Evolutionary conservation across 2,113 vertebrate species (phyloP).

Genomic region (Gambusia holbrooki): DNA sequence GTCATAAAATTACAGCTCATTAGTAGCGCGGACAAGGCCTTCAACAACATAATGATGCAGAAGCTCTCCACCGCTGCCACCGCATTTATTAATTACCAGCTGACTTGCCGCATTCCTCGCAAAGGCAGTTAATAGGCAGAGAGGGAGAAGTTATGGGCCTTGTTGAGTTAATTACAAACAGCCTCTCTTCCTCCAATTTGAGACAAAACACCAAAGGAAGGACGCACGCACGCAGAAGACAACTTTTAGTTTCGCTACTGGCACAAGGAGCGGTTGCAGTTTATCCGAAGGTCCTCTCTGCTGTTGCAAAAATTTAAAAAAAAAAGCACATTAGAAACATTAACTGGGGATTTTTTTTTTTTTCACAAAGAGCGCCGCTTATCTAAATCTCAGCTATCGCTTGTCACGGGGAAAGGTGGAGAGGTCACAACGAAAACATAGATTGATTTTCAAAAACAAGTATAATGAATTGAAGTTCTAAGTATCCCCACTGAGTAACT

Average conservation of each 20-base stretch:
- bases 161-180: conserved; percentile 78
- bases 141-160: conserved; percentile 43
- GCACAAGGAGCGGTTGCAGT: conserved; percentile 86
- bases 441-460: conserved; percentile 18
- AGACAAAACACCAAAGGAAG: conserved; percentile 72
- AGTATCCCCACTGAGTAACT: conserved; percentile 7
- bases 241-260: conserved; percentile 86
- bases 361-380: conserved; percentile 42
- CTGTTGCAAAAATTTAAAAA: conserved; percentile 77
- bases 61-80: conserved; percentile 73
- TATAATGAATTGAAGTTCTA: neutral
- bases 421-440: conserved; percentile 12
- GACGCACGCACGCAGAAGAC: conserved; percentile 64
- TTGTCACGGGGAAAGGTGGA: conserved; percentile 52
- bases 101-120: conserved; percentile 67
- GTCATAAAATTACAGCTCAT: conserved; percentile 79
- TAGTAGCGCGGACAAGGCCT: conserved; percentile 66
- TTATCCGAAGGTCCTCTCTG: conserved; percentile 84
- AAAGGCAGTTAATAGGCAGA: conserved; percentile 59
- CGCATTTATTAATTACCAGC: conserved; percentile 78
- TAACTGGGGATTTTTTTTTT: conserved; percentile 81
- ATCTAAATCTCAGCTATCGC: conserved; percentile 78
- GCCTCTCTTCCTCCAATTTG: conserved; percentile 43
- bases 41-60: conserved; percentile 74
- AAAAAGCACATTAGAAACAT: conserved; percentile 46